These are phyloP conservation scores for Heliornis fulica DNA, from an alignment of 2,113 vertebrate species.

Conservation along the genomic window DNA sequence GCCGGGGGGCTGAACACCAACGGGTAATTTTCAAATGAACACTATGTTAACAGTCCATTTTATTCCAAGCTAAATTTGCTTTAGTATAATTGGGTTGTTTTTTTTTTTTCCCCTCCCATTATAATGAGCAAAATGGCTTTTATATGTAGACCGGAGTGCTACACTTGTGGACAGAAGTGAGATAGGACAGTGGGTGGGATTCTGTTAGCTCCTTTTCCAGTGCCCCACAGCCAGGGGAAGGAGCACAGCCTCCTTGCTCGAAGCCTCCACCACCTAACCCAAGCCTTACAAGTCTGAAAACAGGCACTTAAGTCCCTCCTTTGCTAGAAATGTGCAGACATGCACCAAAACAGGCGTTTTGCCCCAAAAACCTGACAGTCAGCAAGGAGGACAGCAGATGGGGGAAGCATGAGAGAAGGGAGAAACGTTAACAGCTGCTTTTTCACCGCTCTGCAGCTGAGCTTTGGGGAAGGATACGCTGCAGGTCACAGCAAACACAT, in stretches of 20 bases:
- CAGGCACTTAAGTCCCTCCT: neutral
- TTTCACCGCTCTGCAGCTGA: neutral
- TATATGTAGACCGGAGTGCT: neutral
- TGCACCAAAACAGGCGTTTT: neutral
- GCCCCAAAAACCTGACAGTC: neutral
- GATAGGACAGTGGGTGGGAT: neutral
- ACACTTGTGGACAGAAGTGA: neutral
- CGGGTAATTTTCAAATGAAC: neutral
- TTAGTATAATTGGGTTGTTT: neutral
- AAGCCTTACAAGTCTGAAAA: neutral
- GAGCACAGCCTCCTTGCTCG: neutral
- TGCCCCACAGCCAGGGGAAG: neutral
- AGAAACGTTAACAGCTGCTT: conserved; percentile 11
- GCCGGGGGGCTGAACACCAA: neutral
- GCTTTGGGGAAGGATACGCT: neutral
- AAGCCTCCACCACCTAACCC: neutral
- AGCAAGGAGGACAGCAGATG: neutral
- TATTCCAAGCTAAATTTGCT: neutral
- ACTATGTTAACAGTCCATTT: neutral
- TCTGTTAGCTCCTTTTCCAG: neutral
- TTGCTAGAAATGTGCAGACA: neutral
- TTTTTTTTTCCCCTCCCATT: neutral
- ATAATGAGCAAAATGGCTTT: neutral
- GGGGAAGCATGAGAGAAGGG: neutral
- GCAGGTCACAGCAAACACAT: neutral